Base-by-base conservation (phyloP, 2,113 vertebrate species). In the Kryptolebias marmoratus region DNA sequence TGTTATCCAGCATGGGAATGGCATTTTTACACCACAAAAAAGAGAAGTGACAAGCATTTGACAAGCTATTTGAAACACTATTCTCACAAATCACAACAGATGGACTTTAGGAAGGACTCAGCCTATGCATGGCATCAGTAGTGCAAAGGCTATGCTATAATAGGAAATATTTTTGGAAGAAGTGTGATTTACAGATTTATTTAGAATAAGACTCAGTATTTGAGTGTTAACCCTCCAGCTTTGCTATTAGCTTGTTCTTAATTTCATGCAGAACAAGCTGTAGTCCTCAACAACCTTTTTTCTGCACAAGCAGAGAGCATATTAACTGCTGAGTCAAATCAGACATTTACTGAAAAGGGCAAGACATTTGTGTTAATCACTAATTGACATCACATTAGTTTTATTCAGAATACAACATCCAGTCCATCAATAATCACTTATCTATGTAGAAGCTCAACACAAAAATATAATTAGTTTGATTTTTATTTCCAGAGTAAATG, bases 331-430 rank as follows among this genome's bases (percentile, higher is more conserved):
- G 87, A 84, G 79, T 80, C 85, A 74, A 94, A 91, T 87, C 85
- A 87, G 87, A 94, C 90, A 87, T 87, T 87, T 86, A 70, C 87
- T 84, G 89, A 85, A 90, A 93, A 81, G 62, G 58, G 14, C 22
- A 58, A 75, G 89, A 90, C 84, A 88, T 90, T 91, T 92, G 91
- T 92, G 94, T 94, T 94, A 92, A 94, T 93, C 88, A 90, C 81
- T 87, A 91, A 95, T 93, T 89, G 90, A 91, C 90, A 92, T 78
- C 60, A 88, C 92, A 94, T 92, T 93, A 87, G 89, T 87, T 93
- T 92, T 87, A 85, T 93, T 94, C 92, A 79, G 87, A 94, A 87
- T 82, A 75, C 57, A 88, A 84, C 80, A 90, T 70, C 84, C 82
- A 79, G 78, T 64, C 59, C 81, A 80, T 82, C 83, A 86, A 83